A percentile compares a stretch with the other conserved stretches of the same genome.
Evolutionary conservation across 2,797 vertebrate genomes (phyloP).

Genomic region (Glyptemys insculpta): DNA sequence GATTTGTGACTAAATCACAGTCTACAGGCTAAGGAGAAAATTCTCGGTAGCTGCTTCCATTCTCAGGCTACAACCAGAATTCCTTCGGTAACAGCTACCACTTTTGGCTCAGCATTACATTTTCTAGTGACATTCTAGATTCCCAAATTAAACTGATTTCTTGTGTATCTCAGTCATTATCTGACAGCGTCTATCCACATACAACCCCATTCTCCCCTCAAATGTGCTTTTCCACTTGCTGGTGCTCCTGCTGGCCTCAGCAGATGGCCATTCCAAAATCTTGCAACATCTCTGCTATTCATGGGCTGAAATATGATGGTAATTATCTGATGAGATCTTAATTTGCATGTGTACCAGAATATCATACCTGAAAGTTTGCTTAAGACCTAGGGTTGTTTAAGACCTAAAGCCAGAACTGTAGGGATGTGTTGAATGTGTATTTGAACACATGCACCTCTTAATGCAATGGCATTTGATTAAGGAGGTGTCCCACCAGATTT

Average conservation of each 20-base stretch:
- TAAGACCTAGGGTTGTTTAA: background rate
- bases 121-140: background rate
- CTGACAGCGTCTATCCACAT: background rate
- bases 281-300: background rate
- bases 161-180: background rate
- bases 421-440: slow-evolving; percentile 11
- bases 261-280: background rate
- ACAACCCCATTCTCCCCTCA: background rate
- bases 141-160: background rate
- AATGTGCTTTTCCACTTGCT: background rate
- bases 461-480: slow-evolving; percentile 32
- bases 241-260: background rate
- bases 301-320: background rate
- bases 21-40: background rate
- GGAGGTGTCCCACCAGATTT: slow-evolving; percentile 51
- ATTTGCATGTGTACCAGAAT: background rate
- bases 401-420: background rate
- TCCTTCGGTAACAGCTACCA: background rate
- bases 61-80: background rate
- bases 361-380: background rate
- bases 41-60: background rate
- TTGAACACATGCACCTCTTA: background rate
- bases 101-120: background rate
- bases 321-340: background rate
- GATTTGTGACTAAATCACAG: background rate